phyloP scores from a whole-genome alignment of 1,140 invertebrate genomes.

The Laupala kohalensis region DNA sequence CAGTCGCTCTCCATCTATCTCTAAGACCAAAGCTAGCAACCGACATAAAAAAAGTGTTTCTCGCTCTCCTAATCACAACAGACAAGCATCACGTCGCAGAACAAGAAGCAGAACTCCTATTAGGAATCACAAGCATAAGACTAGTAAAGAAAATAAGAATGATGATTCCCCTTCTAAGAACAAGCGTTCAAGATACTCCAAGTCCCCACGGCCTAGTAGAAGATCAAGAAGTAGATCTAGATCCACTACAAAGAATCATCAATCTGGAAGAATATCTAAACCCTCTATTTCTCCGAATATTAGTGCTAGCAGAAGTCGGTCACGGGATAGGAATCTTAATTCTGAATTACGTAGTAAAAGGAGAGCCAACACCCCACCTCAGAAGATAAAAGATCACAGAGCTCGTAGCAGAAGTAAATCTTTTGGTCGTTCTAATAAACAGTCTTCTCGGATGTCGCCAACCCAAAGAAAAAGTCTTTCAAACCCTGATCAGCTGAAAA shows the following conservation, averaged over 20 bases:
- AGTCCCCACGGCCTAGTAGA: neutral
- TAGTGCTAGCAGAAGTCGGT: too few species aligned
- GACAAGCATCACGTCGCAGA: neutral
- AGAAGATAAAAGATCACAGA: neutral
- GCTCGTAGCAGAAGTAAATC: constrained; percentile 6
- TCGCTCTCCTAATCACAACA: neutral
- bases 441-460: neutral
- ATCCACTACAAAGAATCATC: constrained; percentile 1
- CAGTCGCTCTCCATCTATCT: neutral
- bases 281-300: constrained; percentile 1
- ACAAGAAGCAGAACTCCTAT: neutral
- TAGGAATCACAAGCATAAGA: neutral
- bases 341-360: neutral
- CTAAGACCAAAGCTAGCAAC: neutral
- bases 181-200: constrained; percentile 3
- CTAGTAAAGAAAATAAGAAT: neutral
- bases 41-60: neutral
- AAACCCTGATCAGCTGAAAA: neutral
- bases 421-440: neutral
- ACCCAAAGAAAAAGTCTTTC: neutral
- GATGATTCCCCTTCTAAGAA: constrained; percentile 2
- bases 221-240: constrained; percentile 5
- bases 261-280: neutral
- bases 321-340: neutral
- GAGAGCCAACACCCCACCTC: neutral